These are phyloP conservation scores for Synanthedon myopaeformis DNA, from an alignment of 2,888 invertebrate species.

Conservation along the genomic window DNA sequence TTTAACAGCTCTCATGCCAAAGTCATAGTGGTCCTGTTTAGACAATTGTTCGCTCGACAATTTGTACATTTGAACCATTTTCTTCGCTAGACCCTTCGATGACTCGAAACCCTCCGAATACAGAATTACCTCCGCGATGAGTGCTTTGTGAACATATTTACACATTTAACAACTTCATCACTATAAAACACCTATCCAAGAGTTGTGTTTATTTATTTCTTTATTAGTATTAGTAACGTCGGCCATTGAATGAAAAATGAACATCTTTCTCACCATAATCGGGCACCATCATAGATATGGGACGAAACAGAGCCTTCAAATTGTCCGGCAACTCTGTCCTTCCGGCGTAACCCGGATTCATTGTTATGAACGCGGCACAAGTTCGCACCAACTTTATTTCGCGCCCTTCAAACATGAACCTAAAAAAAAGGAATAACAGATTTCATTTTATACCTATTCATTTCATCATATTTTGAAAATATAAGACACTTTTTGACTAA, in stretches of 20 bases:
- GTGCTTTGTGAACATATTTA: constrained; percentile 54
- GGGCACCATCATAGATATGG: constrained; percentile 93
- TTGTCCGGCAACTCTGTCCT: constrained; percentile 91
- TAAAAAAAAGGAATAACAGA: constrained; percentile 21
- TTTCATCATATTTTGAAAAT: neutral
- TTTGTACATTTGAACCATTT: constrained; percentile 95
- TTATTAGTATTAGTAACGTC: too few species aligned
- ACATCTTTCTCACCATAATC: constrained; percentile 76
- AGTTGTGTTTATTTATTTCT: neutral
- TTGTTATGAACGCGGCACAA: constrained; percentile 90
- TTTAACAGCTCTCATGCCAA: constrained; percentile 94
- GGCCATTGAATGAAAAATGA: neutral
- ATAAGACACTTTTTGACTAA: constrained; percentile 8
- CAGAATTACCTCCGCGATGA: constrained; percentile 92
- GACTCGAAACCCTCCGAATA: constrained; percentile 94
- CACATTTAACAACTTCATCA: too few species aligned
- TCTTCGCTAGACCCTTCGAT: constrained; percentile 86
- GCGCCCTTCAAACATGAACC: constrained; percentile 91
- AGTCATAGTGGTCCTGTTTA: constrained; percentile 93
- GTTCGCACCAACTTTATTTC: constrained; percentile 85
- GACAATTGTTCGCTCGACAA: constrained; percentile 91
- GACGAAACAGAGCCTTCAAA: constrained; percentile 86
- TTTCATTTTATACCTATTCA: neutral
- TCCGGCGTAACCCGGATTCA: constrained; percentile 94
- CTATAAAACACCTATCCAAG: too few species aligned